phyloP scores from a whole-genome alignment of 2,797 vertebrate species.

The Sphenodon punctatus region DNA sequence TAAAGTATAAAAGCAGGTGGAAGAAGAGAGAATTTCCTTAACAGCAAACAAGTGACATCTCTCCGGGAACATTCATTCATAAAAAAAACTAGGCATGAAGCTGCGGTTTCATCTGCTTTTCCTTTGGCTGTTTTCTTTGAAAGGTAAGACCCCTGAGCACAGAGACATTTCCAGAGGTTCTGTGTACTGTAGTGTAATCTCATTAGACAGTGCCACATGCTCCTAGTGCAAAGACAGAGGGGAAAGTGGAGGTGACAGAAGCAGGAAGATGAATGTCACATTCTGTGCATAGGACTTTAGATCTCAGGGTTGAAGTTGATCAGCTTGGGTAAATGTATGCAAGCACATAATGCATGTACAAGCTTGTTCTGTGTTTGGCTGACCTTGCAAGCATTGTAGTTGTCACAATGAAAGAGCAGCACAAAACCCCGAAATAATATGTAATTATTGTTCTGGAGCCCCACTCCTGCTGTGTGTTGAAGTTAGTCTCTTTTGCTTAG shows the following conservation, averaged over 20 bases:
- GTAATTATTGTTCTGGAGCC: not conserved
- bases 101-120: not conserved
- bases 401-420: not conserved
- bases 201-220: not conserved
- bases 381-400: not conserved
- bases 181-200: no score
- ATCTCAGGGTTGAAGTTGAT: not conserved
- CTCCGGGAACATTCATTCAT: not conserved
- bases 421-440: not conserved
- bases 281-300: not conserved
- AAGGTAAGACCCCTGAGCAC: not conserved
- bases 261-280: not conserved
- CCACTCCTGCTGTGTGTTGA: no score
- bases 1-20: conserved; percentile 48
- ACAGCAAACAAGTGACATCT: not conserved
- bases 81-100: conserved; percentile 6
- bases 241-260: not conserved
- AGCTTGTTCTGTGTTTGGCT: not conserved
- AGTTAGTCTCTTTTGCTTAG: no score
- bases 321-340: not conserved
- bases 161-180: not conserved
- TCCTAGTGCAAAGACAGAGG: not conserved
- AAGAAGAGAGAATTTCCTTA: not conserved
- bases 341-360: not conserved
- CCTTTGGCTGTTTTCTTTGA: not conserved